Percentiles rank a stretch among this genome's conserved stretches.
Evolutionary conservation across 1,140 invertebrate genomes (phyloP).

Genomic region (Drosophila ananassae): DNA sequence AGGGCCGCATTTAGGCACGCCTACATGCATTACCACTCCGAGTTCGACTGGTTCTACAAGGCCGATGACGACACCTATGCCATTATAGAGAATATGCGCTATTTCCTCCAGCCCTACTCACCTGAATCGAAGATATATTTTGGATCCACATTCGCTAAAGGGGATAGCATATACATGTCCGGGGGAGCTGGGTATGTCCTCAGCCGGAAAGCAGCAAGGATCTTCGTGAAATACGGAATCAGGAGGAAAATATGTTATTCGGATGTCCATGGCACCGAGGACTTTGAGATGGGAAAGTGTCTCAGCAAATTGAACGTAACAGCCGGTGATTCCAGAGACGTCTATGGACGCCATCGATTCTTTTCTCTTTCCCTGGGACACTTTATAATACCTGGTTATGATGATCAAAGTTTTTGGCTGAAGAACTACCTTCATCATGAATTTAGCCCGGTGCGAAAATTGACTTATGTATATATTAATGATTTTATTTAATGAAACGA

Average conservation of each 20-base stretch:
- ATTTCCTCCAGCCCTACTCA: slow-evolving; percentile 91
- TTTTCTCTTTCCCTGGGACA: slow-evolving; percentile 31
- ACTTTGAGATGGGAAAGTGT: slow-evolving; percentile 96
- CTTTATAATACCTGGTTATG: slow-evolving; percentile 25
- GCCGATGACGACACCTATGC: slow-evolving; percentile 98
- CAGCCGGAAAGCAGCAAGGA: slow-evolving; percentile 88
- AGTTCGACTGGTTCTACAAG: slow-evolving; percentile 97
- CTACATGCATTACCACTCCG: slow-evolving; percentile 91
- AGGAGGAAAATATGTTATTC: slow-evolving; percentile 88
- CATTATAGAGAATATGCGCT: slow-evolving; percentile 95
- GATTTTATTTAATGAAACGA: background rate
- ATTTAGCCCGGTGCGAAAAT: slow-evolving; percentile 21
- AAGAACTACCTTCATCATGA: slow-evolving; percentile 10
- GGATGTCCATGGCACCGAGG: slow-evolving; percentile 91
- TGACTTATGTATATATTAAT: background rate
- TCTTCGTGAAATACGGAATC: slow-evolving; percentile 89
- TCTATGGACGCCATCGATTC: slow-evolving; percentile 87
- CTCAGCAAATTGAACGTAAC: slow-evolving; percentile 92
- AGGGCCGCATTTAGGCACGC: slow-evolving; percentile 95
- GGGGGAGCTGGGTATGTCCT: slow-evolving; percentile 97
- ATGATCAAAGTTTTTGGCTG: slow-evolving; percentile 31
- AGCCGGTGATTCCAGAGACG: slow-evolving; percentile 95
- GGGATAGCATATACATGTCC: slow-evolving; percentile 93
- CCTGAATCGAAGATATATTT: slow-evolving; percentile 91
- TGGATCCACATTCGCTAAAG: slow-evolving; percentile 90